These are phyloP conservation scores for Staurois parvus DNA, from an alignment of 2,797 vertebrate species.

Conservation along the genomic window DNA sequence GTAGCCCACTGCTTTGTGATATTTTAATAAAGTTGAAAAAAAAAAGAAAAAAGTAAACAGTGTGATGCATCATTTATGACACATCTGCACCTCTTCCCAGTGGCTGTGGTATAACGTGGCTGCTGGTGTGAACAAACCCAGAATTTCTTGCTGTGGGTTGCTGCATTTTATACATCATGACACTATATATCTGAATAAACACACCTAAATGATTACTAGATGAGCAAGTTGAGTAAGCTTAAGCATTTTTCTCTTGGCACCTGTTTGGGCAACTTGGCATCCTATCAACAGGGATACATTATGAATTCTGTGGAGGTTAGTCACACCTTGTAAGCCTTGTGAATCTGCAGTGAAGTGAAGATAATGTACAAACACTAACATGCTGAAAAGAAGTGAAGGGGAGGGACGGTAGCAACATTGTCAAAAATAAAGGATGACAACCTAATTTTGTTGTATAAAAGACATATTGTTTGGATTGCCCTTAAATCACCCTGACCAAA, in stretches of 20 bases:
- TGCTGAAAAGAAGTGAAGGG: neutral
- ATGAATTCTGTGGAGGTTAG: neutral
- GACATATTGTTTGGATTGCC: neutral
- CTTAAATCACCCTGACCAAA: constrained; percentile 1
- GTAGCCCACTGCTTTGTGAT: no score
- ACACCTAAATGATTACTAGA: neutral
- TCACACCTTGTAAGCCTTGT: neutral
- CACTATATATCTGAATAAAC: neutral
- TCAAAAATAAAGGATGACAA: neutral
- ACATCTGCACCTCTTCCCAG: no score
- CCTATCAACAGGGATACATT: neutral
- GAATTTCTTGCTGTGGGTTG: no score
- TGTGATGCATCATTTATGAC: no score
- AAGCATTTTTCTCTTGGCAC: neutral
- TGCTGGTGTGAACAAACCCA: no score
- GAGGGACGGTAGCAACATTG: neutral
- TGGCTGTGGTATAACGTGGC: no score
- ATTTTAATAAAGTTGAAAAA: no score
- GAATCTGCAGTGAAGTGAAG: neutral
- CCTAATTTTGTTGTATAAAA: neutral
- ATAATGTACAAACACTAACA: neutral
- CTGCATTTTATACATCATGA: neutral
- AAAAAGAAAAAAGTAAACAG: no score
- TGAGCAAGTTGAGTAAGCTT: neutral
- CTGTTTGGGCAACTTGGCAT: neutral